These are phyloP conservation scores for Aphelinus certus DNA, from an alignment of 1,140 invertebrate species.

Conservation along the genomic window DNA sequence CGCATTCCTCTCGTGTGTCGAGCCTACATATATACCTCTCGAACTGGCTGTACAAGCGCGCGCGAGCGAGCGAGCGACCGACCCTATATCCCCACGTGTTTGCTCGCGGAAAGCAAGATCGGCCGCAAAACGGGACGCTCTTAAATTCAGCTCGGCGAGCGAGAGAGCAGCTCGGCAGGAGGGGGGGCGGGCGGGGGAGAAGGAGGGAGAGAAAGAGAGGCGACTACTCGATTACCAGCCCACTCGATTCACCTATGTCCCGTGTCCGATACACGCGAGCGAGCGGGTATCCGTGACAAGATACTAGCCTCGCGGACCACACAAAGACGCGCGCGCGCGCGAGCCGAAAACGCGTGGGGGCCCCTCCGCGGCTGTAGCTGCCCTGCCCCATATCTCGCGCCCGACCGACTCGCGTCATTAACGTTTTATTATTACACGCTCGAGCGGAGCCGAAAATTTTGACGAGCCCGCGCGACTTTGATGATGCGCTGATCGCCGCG, in stretches of 20 bases:
- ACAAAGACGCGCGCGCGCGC: constrained; percentile 15
- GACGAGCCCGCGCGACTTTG: constrained; percentile 37
- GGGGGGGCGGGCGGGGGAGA: neutral
- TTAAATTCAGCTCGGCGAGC: constrained; percentile 26
- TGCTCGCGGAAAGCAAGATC: constrained; percentile 14
- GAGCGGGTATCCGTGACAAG: constrained; percentile 35
- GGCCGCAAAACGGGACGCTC: constrained; percentile 20
- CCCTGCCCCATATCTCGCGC: constrained; percentile 11
- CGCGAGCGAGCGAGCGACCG: neutral
- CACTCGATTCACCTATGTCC: constrained; percentile 29
- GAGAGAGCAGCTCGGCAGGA: neutral
- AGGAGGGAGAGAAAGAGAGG: constrained; percentile 4
- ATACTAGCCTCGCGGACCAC: constrained; percentile 30
- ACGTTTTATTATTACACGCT: constrained; percentile 52
- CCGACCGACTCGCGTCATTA: constrained; percentile 42
- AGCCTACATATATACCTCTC: neutral
- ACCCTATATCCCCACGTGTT: neutral
- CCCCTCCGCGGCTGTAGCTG: constrained; percentile 42
- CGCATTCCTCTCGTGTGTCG: constrained; percentile 26
- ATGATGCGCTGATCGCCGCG: constrained; percentile 4
- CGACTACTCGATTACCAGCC: constrained; percentile 29
- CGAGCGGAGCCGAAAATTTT: constrained; percentile 50
- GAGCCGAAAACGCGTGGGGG: constrained; percentile 16
- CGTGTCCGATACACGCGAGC: constrained; percentile 14
- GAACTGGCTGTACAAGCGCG: neutral